A percentile compares a stretch with the other conserved stretches of the same genome.
Conservation (phyloP, 2,113 vertebrate genomes). For the Crocuta crocuta region DNA sequence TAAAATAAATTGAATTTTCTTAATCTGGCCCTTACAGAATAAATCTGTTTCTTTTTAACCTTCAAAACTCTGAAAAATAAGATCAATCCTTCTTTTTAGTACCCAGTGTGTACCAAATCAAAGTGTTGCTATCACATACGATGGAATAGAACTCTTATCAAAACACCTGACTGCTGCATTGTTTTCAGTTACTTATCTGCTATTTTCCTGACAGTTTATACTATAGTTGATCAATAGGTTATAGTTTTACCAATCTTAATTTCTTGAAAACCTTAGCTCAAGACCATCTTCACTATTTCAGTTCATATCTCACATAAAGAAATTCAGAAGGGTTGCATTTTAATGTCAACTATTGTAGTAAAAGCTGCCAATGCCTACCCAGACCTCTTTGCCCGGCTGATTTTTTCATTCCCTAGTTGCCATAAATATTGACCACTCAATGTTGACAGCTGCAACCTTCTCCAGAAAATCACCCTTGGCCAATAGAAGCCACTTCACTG, state of each 20-base stretch:
- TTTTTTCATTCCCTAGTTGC: neutral
- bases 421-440: neutral
- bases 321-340: neutral
- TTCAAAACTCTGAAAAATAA: conserved; percentile 67
- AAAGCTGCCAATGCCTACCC: neutral
- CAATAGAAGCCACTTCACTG: neutral
- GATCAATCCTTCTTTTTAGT: conserved; percentile 67
- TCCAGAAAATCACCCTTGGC: neutral
- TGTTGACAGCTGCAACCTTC: neutral
- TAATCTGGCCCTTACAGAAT: conserved; percentile 59
- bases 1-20: conserved; percentile 72
- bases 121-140: conserved; percentile 43
- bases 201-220: neutral
- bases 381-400: neutral
- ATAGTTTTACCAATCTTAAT: neutral
- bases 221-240: neutral
- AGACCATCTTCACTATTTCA: neutral
- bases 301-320: neutral
- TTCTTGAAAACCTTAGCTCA: neutral
- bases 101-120: conserved; percentile 48
- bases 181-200: conserved; percentile 51
- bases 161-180: conserved; percentile 39
- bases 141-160: conserved; percentile 34
- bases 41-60: conserved; percentile 66
- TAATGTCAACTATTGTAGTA: neutral